Evolutionary conservation across 2,113 vertebrate genomes (phyloP).

Genomic region (Oceanites oceanicus): DNA sequence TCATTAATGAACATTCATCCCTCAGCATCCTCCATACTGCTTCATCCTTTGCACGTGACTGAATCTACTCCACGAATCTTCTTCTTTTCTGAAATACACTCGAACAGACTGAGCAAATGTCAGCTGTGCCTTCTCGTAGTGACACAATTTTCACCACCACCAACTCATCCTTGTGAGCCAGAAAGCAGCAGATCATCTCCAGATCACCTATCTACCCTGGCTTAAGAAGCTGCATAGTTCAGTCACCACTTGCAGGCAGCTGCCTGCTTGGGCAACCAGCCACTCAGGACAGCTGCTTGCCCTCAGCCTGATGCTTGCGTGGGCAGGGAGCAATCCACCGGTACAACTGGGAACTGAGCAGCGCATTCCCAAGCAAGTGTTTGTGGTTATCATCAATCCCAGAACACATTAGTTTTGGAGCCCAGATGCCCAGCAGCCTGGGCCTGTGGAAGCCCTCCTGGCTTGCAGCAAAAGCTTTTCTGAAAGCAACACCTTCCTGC

Average conservation of each 20-base stretch:
- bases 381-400: fast-evolving
- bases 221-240: neutral
- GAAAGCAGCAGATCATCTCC: neutral
- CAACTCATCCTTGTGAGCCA: neutral
- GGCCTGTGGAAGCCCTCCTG: neutral
- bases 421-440: neutral
- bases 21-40: neutral
- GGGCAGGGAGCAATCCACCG: neutral
- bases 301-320: neutral
- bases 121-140: neutral
- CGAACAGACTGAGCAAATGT: neutral
- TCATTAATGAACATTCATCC: neutral
- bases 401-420: neutral
- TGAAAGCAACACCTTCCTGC: neutral
- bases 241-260: neutral
- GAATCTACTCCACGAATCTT: neutral
- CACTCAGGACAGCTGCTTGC: neutral
- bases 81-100: neutral
- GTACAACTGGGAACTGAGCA: neutral
- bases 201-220: neutral
- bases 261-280: neutral
- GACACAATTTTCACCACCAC: neutral
- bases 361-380: fast-evolving
- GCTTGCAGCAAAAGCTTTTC: neutral
- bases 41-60: neutral